These are phyloP conservation scores for Autographa pulchrina DNA, from an alignment of 2,888 invertebrate genomes.

Conservation along the genomic window DNA sequence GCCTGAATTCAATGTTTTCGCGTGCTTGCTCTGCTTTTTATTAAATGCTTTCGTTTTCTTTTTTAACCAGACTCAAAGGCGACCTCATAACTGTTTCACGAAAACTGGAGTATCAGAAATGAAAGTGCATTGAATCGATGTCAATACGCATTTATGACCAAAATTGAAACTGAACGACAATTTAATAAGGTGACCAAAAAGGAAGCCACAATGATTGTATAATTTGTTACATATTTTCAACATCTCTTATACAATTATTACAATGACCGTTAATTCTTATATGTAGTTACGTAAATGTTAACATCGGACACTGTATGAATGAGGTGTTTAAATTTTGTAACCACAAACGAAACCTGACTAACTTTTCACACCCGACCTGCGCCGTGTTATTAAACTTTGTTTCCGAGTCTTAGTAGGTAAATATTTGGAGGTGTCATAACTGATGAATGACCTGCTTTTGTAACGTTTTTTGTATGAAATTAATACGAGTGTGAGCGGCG, in stretches of 20 bases:
- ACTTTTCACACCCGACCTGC: slow-evolving; percentile 71
- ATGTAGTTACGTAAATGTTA: slow-evolving; percentile 76
- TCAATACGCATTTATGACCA: slow-evolving; percentile 28
- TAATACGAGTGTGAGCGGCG: slow-evolving; percentile 38
- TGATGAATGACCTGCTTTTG: slow-evolving; percentile 48
- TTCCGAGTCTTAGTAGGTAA: slow-evolving; percentile 65
- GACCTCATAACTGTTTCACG: slow-evolving; percentile 34
- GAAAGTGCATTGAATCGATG: slow-evolving; percentile 43
- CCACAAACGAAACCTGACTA: slow-evolving; percentile 64
- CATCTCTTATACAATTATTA: slow-evolving; percentile 75
- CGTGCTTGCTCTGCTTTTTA: slow-evolving; percentile 10
- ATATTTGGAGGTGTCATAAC: slow-evolving; percentile 24
- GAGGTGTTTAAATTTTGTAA: slow-evolving; percentile 78
- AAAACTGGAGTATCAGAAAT: slow-evolving; percentile 43
- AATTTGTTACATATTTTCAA: slow-evolving; percentile 64
- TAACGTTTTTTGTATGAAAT: slow-evolving; percentile 39
- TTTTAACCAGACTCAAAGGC: slow-evolving; percentile 28
- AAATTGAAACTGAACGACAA: slow-evolving; percentile 11
- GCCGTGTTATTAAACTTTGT: slow-evolving; percentile 62
- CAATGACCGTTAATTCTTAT: slow-evolving; percentile 76
- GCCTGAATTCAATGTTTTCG: slow-evolving; percentile 26
- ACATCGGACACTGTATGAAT: slow-evolving; percentile 72
- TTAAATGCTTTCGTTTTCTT: slow-evolving; percentile 46
- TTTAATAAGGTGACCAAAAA: slow-evolving; percentile 34
- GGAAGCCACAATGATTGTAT: slow-evolving; percentile 52